Evolutionary conservation across 1,140 invertebrate genomes (phyloP), one percentile per base, ranked within the genome.

Genomic region (Lordiphosa clarofinis): DNA sequence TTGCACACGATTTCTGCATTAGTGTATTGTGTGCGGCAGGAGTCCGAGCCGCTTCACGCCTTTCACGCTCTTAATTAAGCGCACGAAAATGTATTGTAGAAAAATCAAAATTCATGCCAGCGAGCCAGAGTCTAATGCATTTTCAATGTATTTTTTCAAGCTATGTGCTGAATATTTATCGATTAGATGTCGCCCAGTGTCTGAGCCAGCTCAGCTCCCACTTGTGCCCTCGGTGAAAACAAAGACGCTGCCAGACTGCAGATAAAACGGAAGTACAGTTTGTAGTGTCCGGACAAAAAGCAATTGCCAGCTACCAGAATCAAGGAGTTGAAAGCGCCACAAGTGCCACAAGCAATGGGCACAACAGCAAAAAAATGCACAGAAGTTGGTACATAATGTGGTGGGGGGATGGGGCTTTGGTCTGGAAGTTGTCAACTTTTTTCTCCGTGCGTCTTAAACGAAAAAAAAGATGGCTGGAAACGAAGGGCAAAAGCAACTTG

Each of bases 111-210:
- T 79, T 56, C 74, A 81, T 82, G 76, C 73, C 72, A 58, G 43
- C 56, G 65, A 56, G 59, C 50, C 37, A 72, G 60, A 54, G 67
- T 81, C 76, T 81, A 81, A 81, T 81, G 76, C 76, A 82, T 81
- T 81, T 81, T 82, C 76, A 82, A 81, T 82, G 76, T 81, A 81
- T 76, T 81, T 76, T 82, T 75, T 61, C 76, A 74, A 56, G 49
- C 53, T 70, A 56, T 73, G 75, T 65, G 55, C 67, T 72, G 76
- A 71, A 81, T 81, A 84, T 81, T 81, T 81, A 81, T 81, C 72
- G 76, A 81, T 81, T 81, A 53, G 60, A 65, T 64, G 52, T 69
- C 71, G 55, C 54, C 64, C 28, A 28, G 24, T 28, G 24, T 28
- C 24, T 28, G 24, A 28, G 56, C 47, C 54, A 44, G 36, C 24